These are phyloP conservation scores for Anabas testudineus DNA, from an alignment of 2,797 vertebrate species.

Conservation along the genomic window DNA sequence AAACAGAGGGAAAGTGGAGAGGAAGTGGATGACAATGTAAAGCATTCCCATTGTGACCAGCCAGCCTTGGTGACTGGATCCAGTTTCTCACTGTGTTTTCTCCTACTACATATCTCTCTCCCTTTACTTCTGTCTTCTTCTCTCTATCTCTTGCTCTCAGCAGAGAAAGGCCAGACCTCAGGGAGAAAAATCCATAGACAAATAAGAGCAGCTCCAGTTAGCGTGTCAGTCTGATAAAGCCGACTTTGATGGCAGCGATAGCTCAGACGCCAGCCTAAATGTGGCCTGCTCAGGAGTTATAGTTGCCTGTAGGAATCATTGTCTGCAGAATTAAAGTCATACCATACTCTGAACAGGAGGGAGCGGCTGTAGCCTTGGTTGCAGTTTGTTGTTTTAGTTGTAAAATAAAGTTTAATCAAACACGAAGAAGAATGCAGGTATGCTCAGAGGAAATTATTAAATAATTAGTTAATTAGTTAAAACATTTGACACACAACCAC, in stretches of 20 bases:
- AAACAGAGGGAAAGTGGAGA: conserved; percentile 76
- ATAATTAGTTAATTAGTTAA: too few species aligned
- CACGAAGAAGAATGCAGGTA: conserved; percentile 37
- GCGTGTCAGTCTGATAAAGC: conserved; percentile 82
- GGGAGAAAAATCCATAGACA: conserved; percentile 84
- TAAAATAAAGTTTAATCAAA: conserved; percentile 53
- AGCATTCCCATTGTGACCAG: conserved; percentile 77
- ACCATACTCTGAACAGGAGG: conserved; percentile 44
- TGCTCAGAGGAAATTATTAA: conserved; percentile 40
- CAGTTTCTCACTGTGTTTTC: conserved; percentile 69
- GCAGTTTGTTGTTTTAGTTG: conserved; percentile 54
- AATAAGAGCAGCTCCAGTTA: conserved; percentile 84
- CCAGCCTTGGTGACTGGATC: conserved; percentile 72
- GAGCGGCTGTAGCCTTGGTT: conserved; percentile 13
- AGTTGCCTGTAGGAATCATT: conserved; percentile 79
- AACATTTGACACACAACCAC: conserved; percentile 38
- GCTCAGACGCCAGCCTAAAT: conserved; percentile 85
- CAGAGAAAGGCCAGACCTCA: conserved; percentile 73
- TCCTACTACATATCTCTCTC: conserved; percentile 40
- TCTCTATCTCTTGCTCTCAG: conserved; percentile 26
- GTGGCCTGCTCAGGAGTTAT: conserved; percentile 80
- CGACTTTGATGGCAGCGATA: conserved; percentile 88
- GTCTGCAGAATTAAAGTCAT: conserved; percentile 79
- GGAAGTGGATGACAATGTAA: conserved; percentile 80
- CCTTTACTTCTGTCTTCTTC: conserved; percentile 21